Base-by-base conservation (phyloP, 2,888 invertebrate species). In the Octonoba sinensis region DNA sequence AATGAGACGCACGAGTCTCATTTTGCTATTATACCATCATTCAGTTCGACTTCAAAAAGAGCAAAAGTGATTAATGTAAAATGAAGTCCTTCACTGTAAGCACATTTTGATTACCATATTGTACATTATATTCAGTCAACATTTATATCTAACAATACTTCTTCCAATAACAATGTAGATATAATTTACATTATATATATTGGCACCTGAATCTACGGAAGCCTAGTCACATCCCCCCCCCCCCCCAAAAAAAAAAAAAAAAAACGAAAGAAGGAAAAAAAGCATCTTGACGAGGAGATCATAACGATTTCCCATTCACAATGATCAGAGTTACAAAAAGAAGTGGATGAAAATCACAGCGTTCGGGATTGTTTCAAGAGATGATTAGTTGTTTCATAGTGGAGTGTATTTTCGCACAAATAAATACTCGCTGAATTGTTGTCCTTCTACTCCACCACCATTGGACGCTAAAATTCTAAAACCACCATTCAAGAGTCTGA, bases 381-480 rank as follows among this genome's bases (percentile, higher is more conserved):
- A 27, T 4, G 36, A 36, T 36, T n/a, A 36, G 18, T 67, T 2
- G 15, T 76, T 57, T 84, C 84, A 85, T 66, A 84, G 77, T 20
- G 85, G 85, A 44, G 72, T 24, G 67, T 36, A 83, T 56, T 85
- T 85, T 86, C 94, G 91, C 83, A 93, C 92, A 88, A 95, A 93
- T 87, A 95, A 91, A 89, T 95, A 95, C 90, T 95, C 95, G 86
- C 94, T 94, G 90, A 95, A 95, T 89, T 95, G 95, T 87, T 95
- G 95, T 6, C 95, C 94, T 87, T 95, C 95, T 51, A 95, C 95
- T 3, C 95, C 95, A 22, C 95, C 95, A 0, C 95, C 95, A 86
- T 93, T 94, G 87, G 95, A 94, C 36, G 95, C 95, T 67, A 93
- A 93, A 81, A 95, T 91, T 85, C 91, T 91, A 89, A 95, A 95